These are phyloP conservation scores for Rhynchotus rufescens DNA, from an alignment of 2,797 vertebrate genomes.

Conservation along the genomic window DNA sequence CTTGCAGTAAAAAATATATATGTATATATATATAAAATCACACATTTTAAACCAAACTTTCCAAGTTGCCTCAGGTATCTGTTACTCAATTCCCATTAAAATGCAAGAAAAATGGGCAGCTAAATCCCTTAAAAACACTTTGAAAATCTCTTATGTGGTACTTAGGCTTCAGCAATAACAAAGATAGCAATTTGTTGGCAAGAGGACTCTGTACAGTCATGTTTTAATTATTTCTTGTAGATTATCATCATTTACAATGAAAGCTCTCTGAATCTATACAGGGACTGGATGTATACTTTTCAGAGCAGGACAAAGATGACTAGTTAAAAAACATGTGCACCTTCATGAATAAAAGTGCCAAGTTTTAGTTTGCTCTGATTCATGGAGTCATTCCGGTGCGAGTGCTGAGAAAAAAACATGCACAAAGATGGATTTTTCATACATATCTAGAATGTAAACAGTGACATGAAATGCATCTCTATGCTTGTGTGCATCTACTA, in stretches of 20 bases:
- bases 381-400: not conserved
- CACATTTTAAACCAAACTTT: not conserved
- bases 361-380: not conserved
- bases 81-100: not conserved
- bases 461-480: not conserved
- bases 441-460: not conserved
- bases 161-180: not conserved
- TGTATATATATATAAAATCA: not conserved
- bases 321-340: not conserved
- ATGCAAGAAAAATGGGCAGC: not conserved
- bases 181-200: not conserved
- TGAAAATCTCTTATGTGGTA: not conserved
- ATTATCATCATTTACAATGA: not conserved
- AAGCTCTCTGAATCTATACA: not conserved
- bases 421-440: not conserved
- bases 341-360: not conserved
- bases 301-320: conserved; percentile 15
- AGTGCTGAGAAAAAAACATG: not conserved
- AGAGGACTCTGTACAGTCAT: not conserved
- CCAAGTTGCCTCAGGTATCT: not conserved
- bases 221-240: conserved; percentile 35
- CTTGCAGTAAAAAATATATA: not conserved
- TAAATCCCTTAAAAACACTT: not conserved
- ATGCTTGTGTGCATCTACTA: not conserved
- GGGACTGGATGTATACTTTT: conserved; percentile 20